These are phyloP conservation scores for Trachelus tabidus DNA, from an alignment of 2,888 invertebrate species.

Conservation along the genomic window DNA sequence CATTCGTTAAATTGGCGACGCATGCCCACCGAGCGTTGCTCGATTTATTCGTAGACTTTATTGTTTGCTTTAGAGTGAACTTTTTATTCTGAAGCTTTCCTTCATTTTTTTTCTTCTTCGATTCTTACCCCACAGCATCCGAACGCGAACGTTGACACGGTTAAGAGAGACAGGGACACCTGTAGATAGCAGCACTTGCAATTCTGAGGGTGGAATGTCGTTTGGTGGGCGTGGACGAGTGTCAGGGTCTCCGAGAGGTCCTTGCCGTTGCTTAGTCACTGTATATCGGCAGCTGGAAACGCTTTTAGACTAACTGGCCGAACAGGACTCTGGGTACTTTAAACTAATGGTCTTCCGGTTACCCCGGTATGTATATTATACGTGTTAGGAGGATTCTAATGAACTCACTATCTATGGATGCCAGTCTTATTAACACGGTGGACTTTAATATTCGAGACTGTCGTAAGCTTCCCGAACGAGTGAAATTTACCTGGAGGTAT, in stretches of 20 bases:
- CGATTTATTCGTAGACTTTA: not conserved
- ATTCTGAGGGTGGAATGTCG: slow-evolving; percentile 2
- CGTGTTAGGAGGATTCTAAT: not conserved
- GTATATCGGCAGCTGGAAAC: not conserved
- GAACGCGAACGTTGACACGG: not conserved
- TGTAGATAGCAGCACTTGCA: not conserved
- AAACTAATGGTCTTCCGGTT: not conserved
- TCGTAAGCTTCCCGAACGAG: not conserved
- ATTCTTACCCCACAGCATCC: not conserved
- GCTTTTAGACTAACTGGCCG: not conserved
- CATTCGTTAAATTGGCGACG: not conserved
- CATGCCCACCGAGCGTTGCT: not conserved
- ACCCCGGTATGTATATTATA: not conserved
- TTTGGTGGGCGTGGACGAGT: slow-evolving; percentile 1
- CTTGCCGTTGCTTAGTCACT: not conserved
- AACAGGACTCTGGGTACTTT: not conserved
- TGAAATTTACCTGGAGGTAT: not conserved
- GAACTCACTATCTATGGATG: not conserved
- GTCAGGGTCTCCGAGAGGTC: slow-evolving; percentile 5
- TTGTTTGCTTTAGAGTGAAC: not conserved
- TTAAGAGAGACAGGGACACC: not conserved
- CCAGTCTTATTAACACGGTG: not conserved
- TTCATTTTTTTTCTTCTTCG: not conserved
- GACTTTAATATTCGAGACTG: not conserved
- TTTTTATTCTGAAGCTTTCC: too few relatives aligned